Conservation (phyloP, 2,797 vertebrate genomes). For the Chrosomus eos region DNA sequence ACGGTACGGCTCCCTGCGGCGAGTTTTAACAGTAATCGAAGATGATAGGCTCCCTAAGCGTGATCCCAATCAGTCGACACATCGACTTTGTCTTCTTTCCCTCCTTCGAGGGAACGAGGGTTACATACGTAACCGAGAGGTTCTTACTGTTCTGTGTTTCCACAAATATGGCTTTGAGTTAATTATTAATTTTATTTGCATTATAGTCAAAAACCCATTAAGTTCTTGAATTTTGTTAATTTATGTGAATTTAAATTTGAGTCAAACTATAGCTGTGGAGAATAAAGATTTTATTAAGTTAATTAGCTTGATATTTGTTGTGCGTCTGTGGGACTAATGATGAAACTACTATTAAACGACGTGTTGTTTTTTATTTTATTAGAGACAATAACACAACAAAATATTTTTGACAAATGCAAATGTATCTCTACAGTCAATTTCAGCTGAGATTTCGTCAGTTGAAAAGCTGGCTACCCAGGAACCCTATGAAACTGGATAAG, state of each 20-base stretch:
- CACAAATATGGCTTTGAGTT: not conserved
- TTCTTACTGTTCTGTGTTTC: slow-evolving; percentile 6
- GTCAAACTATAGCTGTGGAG: not conserved
- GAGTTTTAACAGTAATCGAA: too few relatives aligned
- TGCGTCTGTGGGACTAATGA: not conserved
- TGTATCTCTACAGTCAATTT: slow-evolving; percentile 77
- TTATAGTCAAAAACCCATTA: not conserved
- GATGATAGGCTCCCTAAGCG: too few relatives aligned
- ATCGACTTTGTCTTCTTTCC: too few relatives aligned
- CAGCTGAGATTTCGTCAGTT: slow-evolving; percentile 89
- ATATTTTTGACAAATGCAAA: not conserved
- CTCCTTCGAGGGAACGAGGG: too few relatives aligned
- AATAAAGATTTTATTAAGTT: not conserved
- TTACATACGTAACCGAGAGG: too few relatives aligned
- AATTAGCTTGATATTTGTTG: slow-evolving; percentile 12
- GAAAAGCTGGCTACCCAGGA: slow-evolving; percentile 94
- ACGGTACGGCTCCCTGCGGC: too few relatives aligned
- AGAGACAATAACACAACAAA: not conserved
- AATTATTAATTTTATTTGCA: not conserved
- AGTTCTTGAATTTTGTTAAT: not conserved
- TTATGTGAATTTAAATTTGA: not conserved
- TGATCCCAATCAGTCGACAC: too few relatives aligned
- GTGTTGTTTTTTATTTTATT: not conserved
- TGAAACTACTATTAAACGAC: not conserved
- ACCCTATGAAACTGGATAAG: slow-evolving; percentile 99